Evolutionary conservation across 1,140 invertebrate genomes (phyloP).

Genomic region (Cyphomyrmex costatus): DNA sequence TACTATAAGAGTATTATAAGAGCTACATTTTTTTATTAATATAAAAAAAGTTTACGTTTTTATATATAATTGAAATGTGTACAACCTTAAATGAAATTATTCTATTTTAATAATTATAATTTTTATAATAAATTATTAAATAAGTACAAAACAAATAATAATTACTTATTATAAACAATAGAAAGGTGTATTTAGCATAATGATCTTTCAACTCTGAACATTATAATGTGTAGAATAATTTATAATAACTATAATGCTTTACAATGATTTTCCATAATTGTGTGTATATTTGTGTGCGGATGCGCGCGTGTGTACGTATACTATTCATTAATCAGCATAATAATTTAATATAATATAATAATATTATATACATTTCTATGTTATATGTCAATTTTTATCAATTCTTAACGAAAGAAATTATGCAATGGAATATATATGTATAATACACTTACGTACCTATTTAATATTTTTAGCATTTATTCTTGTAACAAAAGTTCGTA

Average conservation of each 20-base stretch:
- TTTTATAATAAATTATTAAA: slow-evolving; percentile 2
- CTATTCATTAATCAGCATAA: background rate
- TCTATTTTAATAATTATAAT: background rate
- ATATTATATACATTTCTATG: background rate
- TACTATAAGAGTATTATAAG: no score
- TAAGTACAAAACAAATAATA: background rate
- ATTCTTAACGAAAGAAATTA: background rate
- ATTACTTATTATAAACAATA: background rate
- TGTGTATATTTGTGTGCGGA: no score
- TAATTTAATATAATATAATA: slow-evolving; percentile 15
- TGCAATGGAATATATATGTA: background rate
- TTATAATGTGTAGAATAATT: background rate
- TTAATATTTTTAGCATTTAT: slow-evolving; percentile 66
- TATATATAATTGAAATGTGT: background rate
- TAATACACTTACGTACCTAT: slow-evolving; percentile 16
- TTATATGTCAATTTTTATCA: background rate
- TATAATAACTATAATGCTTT: background rate
- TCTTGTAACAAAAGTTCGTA: background rate
- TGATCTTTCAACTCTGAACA: background rate
- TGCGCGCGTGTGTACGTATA: background rate
- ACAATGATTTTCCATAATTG: background rate
- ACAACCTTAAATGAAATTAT: background rate
- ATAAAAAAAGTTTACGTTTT: background rate
- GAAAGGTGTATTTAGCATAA: background rate
- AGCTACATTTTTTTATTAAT: background rate